phyloP scores from a whole-genome alignment of 2,113 vertebrate species.

The Zootoca vivipara region DNA sequence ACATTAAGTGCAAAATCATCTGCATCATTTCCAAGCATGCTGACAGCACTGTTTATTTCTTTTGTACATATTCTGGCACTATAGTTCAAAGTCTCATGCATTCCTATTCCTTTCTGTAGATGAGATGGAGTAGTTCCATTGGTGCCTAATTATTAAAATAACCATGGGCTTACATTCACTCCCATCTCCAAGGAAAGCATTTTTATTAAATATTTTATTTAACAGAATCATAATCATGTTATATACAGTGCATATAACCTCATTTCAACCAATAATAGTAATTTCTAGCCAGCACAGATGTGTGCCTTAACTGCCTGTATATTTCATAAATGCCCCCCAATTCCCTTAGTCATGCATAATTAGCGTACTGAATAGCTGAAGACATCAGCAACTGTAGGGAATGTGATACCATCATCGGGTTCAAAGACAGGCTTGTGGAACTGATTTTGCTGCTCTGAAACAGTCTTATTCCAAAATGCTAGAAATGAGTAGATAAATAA shows the following conservation, averaged over 20 bases:
- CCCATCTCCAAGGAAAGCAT: background rate
- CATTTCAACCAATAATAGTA: background rate
- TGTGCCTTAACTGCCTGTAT: background rate
- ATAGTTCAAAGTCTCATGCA: background rate
- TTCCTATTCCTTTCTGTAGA: background rate
- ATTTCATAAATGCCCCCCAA: background rate
- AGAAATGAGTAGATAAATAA: background rate
- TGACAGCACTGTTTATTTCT: background rate
- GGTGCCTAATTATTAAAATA: background rate
- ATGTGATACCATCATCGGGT: background rate
- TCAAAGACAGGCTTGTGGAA: background rate
- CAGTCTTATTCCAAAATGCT: constrained; percentile 14
- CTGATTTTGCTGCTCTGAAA: background rate
- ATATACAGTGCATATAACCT: background rate
- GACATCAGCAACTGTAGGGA: background rate
- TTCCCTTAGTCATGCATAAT: background rate
- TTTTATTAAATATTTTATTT: background rate
- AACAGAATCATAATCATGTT: background rate
- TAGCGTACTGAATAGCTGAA: background rate
- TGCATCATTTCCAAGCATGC: background rate
- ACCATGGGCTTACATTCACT: background rate
- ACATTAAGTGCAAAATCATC: background rate
- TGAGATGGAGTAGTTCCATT: background rate
- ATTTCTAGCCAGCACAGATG: background rate
- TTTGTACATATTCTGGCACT: background rate